Evolutionary conservation across 2,797 vertebrate genomes (phyloP).

Genomic region (Acanthopagrus latus): DNA sequence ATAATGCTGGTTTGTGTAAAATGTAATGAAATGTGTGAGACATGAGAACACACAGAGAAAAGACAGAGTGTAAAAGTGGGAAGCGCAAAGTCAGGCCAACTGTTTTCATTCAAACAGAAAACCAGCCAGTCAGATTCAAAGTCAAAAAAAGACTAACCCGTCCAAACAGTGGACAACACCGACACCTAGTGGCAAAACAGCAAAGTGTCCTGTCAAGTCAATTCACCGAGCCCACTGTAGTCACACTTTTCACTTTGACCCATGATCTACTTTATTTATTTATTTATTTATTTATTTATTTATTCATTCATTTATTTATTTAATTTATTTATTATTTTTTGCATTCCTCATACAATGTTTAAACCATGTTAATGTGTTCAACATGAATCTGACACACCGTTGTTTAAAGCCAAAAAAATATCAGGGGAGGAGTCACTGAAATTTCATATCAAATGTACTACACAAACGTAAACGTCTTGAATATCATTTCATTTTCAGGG

Average conservation of each 20-base stretch:
- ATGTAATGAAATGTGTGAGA: slow-evolving; percentile 6
- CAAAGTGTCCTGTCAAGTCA: not conserved
- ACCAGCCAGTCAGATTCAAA: slow-evolving; percentile 67
- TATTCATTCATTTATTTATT: not conserved
- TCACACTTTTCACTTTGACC: not conserved
- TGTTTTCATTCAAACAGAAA: slow-evolving; percentile 79
- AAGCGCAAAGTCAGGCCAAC: slow-evolving; percentile 25
- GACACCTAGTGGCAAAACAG: slow-evolving; percentile 47
- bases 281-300: too few relatives aligned
- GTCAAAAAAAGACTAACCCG: not conserved
- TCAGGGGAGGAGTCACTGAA: not conserved
- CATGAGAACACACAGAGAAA: not conserved
- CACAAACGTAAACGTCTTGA: not conserved
- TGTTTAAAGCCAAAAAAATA: not conserved
- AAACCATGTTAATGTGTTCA: not conserved
- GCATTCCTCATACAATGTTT: not conserved
- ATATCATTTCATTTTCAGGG: not conserved
- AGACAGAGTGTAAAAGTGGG: not conserved
- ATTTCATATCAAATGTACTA: not conserved
- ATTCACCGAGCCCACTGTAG: too few relatives aligned
- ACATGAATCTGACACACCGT: not conserved
- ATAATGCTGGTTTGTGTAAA: slow-evolving; percentile 14
- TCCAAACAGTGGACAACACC: slow-evolving; percentile 65
- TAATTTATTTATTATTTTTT: not conserved
- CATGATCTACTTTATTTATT: not conserved